Conservation (phyloP, 2,888 invertebrate genomes). For the Hedychridium roseum region DNA sequence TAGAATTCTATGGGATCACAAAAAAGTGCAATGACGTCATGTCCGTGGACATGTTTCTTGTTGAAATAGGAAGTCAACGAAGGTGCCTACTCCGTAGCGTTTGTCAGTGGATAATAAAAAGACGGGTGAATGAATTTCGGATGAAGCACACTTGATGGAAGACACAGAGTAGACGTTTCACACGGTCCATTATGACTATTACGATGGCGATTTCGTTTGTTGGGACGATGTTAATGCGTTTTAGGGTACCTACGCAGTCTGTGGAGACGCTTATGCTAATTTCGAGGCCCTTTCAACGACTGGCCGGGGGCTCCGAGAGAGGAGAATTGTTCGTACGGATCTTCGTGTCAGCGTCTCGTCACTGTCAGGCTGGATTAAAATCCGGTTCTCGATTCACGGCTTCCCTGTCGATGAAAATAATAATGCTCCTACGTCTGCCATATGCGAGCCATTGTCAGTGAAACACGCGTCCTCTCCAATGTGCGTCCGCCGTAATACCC, state of each 20-base stretch:
- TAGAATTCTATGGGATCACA: too few species aligned
- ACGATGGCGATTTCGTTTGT: too few species aligned
- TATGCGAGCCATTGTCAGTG: conserved; percentile 8
- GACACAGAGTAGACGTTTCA: too few species aligned
- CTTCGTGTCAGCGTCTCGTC: conserved; percentile 52
- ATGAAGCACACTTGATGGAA: too few species aligned
- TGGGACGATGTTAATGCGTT: conserved; percentile 12
- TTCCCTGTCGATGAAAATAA: conserved; percentile 35
- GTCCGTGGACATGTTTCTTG: too few species aligned
- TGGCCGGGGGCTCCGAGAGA: conserved; percentile 29
- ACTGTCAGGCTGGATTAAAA: conserved; percentile 51
- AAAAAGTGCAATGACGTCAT: too few species aligned
- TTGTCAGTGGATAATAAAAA: too few species aligned
- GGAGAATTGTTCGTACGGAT: conserved; percentile 39
- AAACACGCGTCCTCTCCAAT: conserved; percentile 3
- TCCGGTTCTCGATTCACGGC: conserved; percentile 44
- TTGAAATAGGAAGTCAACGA: too few species aligned
- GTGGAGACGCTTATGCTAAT: conserved; percentile 49
- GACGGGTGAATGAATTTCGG: too few species aligned
- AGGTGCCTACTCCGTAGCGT: too few species aligned
- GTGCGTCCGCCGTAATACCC: background rate
- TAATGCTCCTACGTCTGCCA: conserved; percentile 21
- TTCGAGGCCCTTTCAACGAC: conserved; percentile 37
- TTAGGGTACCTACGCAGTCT: conserved; percentile 10
- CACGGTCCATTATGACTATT: too few species aligned